Evolutionary conservation across 1,140 invertebrate species (phyloP).

Genomic region (Bombus polaris): DNA sequence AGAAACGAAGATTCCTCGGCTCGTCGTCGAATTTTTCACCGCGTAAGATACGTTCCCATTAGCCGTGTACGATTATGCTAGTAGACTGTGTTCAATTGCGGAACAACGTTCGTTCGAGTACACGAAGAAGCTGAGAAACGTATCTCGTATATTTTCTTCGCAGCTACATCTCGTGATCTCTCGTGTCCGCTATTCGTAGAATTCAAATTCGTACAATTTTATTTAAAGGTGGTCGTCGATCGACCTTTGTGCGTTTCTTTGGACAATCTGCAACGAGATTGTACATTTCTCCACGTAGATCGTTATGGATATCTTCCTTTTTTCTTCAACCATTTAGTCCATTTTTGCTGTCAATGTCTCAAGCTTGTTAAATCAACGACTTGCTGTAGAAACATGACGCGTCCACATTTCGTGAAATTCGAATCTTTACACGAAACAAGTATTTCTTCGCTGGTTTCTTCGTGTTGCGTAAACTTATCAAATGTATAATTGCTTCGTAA

Average conservation of each 20-base stretch:
- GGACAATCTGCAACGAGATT: background rate
- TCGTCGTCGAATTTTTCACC: background rate
- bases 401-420: no score
- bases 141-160: background rate
- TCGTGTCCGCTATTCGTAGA: background rate
- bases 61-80: no score
- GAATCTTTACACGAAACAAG: no score
- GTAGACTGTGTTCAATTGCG: slow-evolving; percentile 19
- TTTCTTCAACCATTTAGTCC: background rate
- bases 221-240: background rate
- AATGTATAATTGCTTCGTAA: no score
- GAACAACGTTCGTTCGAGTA: background rate
- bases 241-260: no score
- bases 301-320: background rate
- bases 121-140: background rate
- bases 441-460: no score
- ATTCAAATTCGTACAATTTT: background rate
- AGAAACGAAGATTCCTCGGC: background rate
- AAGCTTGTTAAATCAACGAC: no score
- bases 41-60: no score
- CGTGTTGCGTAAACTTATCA: no score
- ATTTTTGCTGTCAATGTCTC: no score
- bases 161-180: background rate
- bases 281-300: no score
- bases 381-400: no score